Evolutionary conservation across 1,140 invertebrate genomes (phyloP).

Genomic region (Agrypnia vestita): DNA sequence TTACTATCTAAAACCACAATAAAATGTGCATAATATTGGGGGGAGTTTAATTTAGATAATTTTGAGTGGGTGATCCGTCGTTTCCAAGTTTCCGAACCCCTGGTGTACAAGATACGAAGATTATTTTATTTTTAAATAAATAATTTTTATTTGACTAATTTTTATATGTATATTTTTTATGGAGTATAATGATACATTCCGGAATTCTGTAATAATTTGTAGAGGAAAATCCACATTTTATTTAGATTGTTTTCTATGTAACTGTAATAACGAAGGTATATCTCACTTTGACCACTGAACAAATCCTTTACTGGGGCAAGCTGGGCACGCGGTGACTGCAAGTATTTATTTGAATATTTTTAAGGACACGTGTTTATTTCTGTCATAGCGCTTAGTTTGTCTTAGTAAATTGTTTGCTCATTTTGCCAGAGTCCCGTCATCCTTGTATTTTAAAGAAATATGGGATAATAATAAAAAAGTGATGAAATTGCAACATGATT

Average conservation of each 20-base stretch:
- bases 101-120: too few relatives aligned
- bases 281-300: slow-evolving; percentile 46
- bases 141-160: slow-evolving; percentile 22
- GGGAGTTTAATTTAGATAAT: too few relatives aligned
- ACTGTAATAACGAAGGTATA: slow-evolving; percentile 2
- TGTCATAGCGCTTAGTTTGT: slow-evolving; percentile 44
- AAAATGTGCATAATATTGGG: too few relatives aligned
- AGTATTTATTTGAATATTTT: slow-evolving; percentile 41
- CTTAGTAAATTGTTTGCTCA: slow-evolving; percentile 48
- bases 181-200: slow-evolving; percentile 49
- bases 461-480: slow-evolving; percentile 55
- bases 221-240: background rate
- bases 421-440: slow-evolving; percentile 52
- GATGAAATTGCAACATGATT: background rate
- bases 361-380: slow-evolving; percentile 10
- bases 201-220: slow-evolving; percentile 36
- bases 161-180: slow-evolving; percentile 39
- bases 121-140: slow-evolving; percentile 8
- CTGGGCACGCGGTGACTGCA: background rate
- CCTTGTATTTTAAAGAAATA: slow-evolving; percentile 57
- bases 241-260: slow-evolving; percentile 30
- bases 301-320: slow-evolving; percentile 49
- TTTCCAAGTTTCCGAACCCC: too few relatives aligned
- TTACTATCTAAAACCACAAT: too few relatives aligned
- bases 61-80: too few relatives aligned